A percentile compares a stretch with the other conserved stretches of the same genome.
Evolutionary conservation across 2,113 vertebrate species (phyloP).

Genomic region (Machaerirhynchus nigripectus): DNA sequence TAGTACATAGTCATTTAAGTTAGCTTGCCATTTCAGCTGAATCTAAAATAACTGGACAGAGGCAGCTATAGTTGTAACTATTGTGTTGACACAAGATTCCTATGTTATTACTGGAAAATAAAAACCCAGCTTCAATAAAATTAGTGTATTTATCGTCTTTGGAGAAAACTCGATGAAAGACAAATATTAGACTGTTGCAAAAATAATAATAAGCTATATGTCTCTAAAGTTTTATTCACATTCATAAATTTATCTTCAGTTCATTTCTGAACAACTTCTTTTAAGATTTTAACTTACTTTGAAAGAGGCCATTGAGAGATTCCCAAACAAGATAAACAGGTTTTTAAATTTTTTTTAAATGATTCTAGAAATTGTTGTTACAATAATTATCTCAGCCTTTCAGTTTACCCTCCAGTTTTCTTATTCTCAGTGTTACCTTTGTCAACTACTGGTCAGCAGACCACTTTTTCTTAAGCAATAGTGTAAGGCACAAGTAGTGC

Average conservation of each 20-base stretch:
- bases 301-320: neutral
- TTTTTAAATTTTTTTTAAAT: neutral
- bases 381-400: neutral
- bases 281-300: neutral
- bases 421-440: neutral
- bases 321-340: neutral
- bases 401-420: neutral
- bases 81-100: neutral
- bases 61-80: neutral
- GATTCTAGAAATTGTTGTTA: accelerated
- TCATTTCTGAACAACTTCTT: neutral
- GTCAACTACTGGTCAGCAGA: neutral
- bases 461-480: neutral
- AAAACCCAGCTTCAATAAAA: neutral
- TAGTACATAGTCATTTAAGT: neutral
- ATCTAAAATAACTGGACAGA: neutral
- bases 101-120: neutral
- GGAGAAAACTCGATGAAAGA: neutral
- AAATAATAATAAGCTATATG: neutral
- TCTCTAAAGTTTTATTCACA: neutral
- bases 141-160: neutral
- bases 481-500: neutral
- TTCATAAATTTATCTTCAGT: neutral
- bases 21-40: neutral
- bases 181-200: neutral